Conservation (phyloP, 2,797 vertebrate genomes). For the Champsocephalus esox region DNA sequence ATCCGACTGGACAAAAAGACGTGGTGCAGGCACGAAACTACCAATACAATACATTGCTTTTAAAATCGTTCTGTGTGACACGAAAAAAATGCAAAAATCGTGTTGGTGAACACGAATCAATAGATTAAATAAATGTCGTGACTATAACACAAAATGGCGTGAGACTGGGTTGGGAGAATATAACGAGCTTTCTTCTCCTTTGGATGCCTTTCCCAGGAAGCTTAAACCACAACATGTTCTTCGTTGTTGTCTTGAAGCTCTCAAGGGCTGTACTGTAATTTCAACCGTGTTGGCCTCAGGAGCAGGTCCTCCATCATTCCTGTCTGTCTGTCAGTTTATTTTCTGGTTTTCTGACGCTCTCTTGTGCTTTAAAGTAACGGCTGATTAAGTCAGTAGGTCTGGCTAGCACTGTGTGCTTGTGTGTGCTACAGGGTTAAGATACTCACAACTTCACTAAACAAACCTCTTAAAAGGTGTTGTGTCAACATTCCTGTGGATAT, state of each 20-base stretch:
- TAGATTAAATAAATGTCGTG: no score
- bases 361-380: not conserved
- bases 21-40: no score
- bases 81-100: no score
- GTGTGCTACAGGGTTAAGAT: not conserved
- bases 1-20: no score
- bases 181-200: not conserved
- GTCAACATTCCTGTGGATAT: slow-evolving; percentile 87
- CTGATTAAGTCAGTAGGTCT: not conserved
- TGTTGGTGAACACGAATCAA: no score
- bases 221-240: not conserved
- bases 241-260: not conserved
- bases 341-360: not conserved
- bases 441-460: slow-evolving; percentile 34
- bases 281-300: slow-evolving; percentile 13
- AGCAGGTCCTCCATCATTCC: not conserved
- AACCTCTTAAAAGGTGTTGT: slow-evolving; percentile 84
- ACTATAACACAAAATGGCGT: no score
- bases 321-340: not conserved
- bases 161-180: no score
- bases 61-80: no score
- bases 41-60: no score
- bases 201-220: not conserved
- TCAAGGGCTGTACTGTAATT: not conserved
- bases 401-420: slow-evolving; percentile 59